Evolutionary conservation across 2,797 vertebrate genomes (phyloP).

Genomic region (Argentina silus): DNA sequence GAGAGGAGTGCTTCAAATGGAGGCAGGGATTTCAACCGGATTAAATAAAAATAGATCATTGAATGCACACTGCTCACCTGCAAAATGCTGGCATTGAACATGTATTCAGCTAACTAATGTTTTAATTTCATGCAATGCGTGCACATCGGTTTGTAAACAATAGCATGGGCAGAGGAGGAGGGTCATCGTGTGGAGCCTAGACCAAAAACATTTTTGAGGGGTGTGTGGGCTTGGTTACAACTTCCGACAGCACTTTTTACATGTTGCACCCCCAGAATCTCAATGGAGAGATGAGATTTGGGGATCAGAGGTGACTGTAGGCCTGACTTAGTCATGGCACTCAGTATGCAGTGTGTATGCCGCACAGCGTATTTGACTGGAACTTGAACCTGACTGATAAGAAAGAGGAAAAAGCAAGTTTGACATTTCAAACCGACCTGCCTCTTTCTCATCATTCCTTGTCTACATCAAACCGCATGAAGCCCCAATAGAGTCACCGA

Average conservation of each 20-base stretch:
- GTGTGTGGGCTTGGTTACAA: too few relatives aligned
- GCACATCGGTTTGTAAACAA: too few relatives aligned
- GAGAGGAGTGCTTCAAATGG: too few relatives aligned
- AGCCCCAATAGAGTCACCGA: not conserved
- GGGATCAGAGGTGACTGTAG: not conserved
- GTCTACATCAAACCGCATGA: not conserved
- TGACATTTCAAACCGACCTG: slow-evolving; percentile 4
- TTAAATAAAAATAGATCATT: too few relatives aligned
- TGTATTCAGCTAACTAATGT: too few relatives aligned
- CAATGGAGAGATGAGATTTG: not conserved
- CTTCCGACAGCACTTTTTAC: not conserved
- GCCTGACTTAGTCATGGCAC: not conserved
- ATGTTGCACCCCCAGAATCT: not conserved
- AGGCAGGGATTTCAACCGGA: too few relatives aligned
- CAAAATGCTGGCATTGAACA: too few relatives aligned
- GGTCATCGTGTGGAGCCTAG: too few relatives aligned
- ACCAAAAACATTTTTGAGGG: too few relatives aligned
- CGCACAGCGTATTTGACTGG: not conserved
- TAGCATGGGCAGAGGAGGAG: too few relatives aligned
- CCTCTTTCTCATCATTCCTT: not conserved
- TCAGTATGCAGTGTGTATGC: not conserved
- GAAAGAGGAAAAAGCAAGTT: not conserved
- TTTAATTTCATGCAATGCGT: too few relatives aligned
- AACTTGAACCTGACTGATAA: slow-evolving; percentile 10
- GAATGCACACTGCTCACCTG: too few relatives aligned